Evolutionary conservation across 2,888 invertebrate species (phyloP), one percentile per base, ranked within the genome.

Genomic region (Andrena praecox): DNA sequence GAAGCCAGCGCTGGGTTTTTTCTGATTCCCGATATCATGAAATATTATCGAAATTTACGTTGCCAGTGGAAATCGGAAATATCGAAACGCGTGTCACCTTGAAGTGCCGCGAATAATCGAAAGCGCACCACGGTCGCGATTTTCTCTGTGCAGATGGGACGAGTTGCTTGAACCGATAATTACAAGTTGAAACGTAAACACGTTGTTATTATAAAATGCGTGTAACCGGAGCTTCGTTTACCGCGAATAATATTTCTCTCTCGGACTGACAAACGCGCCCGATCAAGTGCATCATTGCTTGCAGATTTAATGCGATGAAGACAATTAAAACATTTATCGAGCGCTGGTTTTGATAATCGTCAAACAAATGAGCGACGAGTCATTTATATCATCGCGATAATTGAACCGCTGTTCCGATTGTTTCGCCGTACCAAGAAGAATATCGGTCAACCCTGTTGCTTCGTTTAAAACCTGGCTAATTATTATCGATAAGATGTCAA

Each of bases 281-380:
- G 85, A 85, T 85, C 85, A 87, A 83, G 85, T 87, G 82, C 83
- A 83, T 87, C 85, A 87, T 83, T 82, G 79, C 68, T 74, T 80
- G 85, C 83, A 87, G 42, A 87, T 87, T 87, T 87, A 83, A 87
- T 87, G 79, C 85, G 85, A 87, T 87, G 85, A 87, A 87, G 83
- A 85, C 87, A 85, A 86, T 87, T 87, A 83, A 87, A 87, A 85
- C 77, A 84, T 87, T 87, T 85, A 87, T 87, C 78, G 83, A 78
- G 70, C 77, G 76, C 74, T 56, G 87, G 85, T 87, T 85, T 85
- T 87, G 85, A 86, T 87, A 85, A 79, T 80, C 77, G 78, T 72
- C 78, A 73, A 87, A 85, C 78, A 83, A 83, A 83, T 80, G 85
- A 77, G 77, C 85, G 78, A 78, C 77, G 74, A 80, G 78, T 87